phyloP scores from a whole-genome alignment of 2,113 vertebrate genomes.

The Rhineura floridana region DNA sequence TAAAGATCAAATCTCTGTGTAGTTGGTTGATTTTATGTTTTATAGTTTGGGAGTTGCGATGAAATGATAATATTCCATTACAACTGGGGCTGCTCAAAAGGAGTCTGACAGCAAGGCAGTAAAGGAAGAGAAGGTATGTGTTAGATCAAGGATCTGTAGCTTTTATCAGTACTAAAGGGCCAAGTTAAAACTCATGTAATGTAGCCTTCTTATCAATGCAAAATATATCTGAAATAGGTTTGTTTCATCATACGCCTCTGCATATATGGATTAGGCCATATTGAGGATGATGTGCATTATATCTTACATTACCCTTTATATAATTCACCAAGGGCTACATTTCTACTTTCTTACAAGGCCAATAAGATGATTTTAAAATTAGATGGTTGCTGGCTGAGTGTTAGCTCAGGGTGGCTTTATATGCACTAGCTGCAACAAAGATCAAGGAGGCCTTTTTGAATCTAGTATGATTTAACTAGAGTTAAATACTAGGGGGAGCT shows the following conservation, averaged over 20 bases:
- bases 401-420: too few relatives aligned
- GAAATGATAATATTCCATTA: not conserved
- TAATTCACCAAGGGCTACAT: too few relatives aligned
- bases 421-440: too few relatives aligned
- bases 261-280: too few relatives aligned
- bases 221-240: not conserved
- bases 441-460: too few relatives aligned
- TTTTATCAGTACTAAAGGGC: not conserved
- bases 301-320: not conserved
- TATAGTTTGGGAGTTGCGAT: not conserved
- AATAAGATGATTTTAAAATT: too few relatives aligned
- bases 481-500: too few relatives aligned
- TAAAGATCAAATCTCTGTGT: not conserved
- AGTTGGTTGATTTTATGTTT: not conserved
- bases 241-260: too few relatives aligned
- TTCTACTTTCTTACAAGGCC: too few relatives aligned
- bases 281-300: too few relatives aligned
- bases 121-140: not conserved
- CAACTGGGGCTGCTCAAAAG: not conserved
- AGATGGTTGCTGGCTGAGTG: too few relatives aligned
- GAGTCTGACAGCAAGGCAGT: not conserved
- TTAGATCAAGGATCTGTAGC: not conserved
- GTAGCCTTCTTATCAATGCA: not conserved
- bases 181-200: not conserved
- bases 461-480: too few relatives aligned